Percentiles rank a stretch among this genome's conserved stretches.
phyloP scores from a whole-genome alignment of 2,113 vertebrate species.

The Oreochromis niloticus region DNA sequence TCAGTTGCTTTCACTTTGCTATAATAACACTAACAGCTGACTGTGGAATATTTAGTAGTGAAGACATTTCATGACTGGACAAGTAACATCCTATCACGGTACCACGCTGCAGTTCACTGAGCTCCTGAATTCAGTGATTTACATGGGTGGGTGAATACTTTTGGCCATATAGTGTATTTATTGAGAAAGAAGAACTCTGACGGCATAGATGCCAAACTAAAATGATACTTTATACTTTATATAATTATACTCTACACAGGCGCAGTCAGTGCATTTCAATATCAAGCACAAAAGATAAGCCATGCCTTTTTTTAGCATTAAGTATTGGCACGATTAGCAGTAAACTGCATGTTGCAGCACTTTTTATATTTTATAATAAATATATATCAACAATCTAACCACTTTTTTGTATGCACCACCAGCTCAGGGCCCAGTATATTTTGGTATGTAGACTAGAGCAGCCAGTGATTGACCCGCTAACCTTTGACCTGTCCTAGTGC shows the following conservation, averaged over 20 bases:
- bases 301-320: not conserved
- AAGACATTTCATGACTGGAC: not conserved
- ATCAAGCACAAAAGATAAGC: not conserved
- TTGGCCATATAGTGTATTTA: not conserved
- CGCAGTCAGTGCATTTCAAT: accelerated
- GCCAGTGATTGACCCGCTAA: accelerated
- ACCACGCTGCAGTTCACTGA: not conserved
- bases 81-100: not conserved
- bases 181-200: not conserved
- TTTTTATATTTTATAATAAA: not conserved
- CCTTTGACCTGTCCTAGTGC: not conserved
- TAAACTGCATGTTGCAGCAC: not conserved
- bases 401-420: not conserved
- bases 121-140: not conserved
- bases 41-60: not conserved
- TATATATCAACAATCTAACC: not conserved
- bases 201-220: not conserved
- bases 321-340: not conserved
- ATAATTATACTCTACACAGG: not conserved
- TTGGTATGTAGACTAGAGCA: not conserved
- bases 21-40: not conserved
- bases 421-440: not conserved
- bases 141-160: accelerated
- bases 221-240: not conserved
- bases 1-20: not conserved